Evolutionary conservation across 2,113 vertebrate genomes (phyloP).

Genomic region (Heloderma charlesbogerti): DNA sequence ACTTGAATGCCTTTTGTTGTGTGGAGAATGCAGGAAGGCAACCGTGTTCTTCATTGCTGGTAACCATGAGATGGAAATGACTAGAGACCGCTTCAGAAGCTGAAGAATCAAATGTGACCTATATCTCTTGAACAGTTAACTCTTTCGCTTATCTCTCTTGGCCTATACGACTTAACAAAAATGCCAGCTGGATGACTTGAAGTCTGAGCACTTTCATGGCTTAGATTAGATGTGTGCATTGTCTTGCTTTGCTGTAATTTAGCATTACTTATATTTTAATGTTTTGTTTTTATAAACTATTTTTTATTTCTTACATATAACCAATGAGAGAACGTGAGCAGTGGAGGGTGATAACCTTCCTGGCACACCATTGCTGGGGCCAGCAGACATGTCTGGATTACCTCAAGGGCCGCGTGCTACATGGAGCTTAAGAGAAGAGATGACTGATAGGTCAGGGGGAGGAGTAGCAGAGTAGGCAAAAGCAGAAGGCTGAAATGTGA

Average conservation of each 20-base stretch:
- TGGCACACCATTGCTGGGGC: background rate
- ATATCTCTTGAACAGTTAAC: background rate
- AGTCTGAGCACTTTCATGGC: background rate
- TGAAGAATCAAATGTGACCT: background rate
- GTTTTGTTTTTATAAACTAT: background rate
- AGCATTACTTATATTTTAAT: background rate
- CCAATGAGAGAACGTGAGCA: background rate
- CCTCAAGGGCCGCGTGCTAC: background rate
- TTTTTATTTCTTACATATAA: background rate
- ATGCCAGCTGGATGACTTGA: background rate
- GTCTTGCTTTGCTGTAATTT: background rate
- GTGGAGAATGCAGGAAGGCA: background rate
- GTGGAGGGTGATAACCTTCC: background rate
- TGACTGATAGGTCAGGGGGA: background rate
- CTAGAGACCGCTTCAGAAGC: background rate
- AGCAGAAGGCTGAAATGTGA: background rate
- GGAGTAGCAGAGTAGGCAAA: background rate
- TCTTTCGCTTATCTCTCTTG: background rate
- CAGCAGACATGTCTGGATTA: background rate
- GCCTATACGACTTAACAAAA: background rate
- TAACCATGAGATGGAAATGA: background rate
- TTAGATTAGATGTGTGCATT: background rate
- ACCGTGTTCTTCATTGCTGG: background rate
- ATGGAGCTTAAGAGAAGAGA: background rate
- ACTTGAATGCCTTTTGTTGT: background rate